A percentile compares a stretch with the other conserved stretches of the same genome.
phyloP scores from a whole-genome alignment of 1,140 invertebrate genomes.

The Neotoxoptera formosana region DNA sequence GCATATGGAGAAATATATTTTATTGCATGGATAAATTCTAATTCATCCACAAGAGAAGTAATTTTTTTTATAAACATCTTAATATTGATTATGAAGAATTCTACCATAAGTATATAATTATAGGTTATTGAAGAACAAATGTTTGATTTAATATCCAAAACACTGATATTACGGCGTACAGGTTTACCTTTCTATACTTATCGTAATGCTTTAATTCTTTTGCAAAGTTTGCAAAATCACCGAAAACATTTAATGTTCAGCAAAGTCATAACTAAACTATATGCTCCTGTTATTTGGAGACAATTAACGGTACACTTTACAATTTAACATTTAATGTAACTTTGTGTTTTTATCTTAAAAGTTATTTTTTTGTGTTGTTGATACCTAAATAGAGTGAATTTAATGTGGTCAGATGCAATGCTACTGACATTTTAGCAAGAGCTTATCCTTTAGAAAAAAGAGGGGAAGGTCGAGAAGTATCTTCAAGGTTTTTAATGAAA shows the following conservation, averaged over 20 bases:
- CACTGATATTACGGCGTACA: conserved; percentile 8
- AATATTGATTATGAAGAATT: not conserved
- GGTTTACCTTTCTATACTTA: conserved; percentile 8
- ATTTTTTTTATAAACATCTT: not conserved
- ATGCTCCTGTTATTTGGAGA: conserved; percentile 49
- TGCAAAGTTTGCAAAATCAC: conserved; percentile 45
- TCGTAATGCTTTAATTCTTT: conserved; percentile 42
- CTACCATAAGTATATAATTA: not conserved
- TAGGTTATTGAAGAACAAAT: conserved; percentile 54
- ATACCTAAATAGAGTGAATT: conserved; percentile 30
- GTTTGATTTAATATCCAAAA: conserved; percentile 51
- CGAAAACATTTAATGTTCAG: conserved; percentile 54
- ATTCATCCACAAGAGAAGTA: conserved; percentile 41
- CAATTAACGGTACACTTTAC: not conserved
- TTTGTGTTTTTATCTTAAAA: not conserved
- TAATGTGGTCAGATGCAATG: conserved; percentile 24
- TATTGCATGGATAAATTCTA: conserved; percentile 48
- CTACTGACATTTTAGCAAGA: conserved; percentile 42
- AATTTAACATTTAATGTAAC: not conserved
- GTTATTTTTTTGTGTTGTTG: not conserved
- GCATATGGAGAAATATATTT: conserved; percentile 50
- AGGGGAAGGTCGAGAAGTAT: conserved; percentile 49
- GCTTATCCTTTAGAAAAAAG: conserved; percentile 56
- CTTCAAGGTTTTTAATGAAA: conserved; percentile 50
- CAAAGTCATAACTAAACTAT: conserved; percentile 49